Evolutionary conservation across 2,113 vertebrate genomes (phyloP), one percentile per base, ranked within the genome.

Genomic region (Electrona antarctica): DNA sequence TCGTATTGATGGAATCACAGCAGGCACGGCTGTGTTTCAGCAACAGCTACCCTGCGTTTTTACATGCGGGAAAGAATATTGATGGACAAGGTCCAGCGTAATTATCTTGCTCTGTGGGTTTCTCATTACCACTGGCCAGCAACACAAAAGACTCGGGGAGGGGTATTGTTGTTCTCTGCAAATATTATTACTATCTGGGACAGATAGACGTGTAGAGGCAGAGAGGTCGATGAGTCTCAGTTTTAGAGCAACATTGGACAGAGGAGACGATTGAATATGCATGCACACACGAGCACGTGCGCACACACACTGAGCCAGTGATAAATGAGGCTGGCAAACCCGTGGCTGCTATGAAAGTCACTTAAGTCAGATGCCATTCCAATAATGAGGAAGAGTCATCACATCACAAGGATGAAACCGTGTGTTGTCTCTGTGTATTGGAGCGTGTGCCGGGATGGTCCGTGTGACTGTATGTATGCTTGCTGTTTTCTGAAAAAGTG

Each of bases 121-220:
- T 82, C 79, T 79, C 60, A 81, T 83, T 80, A 72, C 70, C 59
- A 74, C 2, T 67, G 64, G 82, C 61, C 67, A 77, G 54, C 80
- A 71, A 83, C 47, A 60, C 71, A 79, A 79, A 74, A 10, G 59
- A 78, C 79, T 60, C 72, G 81, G 84, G 33, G 33, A 58, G 79
- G 61, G 33, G 77, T 78, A 81, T 84, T 86, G 87, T 87, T 86
- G 81, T 86, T 82, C 77, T 78, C n/a, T 54, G 76, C 69, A 83
- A 84, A 85, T 85, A 79, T 75, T 85, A 82, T 84, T 69, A 72
- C 80, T n/a, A n/a, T n/a, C 73, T 64, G 46, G 81, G 67, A 75
- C 12, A 73, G 73, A 85, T 76, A 11, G 60, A 63, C 69, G 64
- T 49, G 73, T 81, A 58, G 60, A 74, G 10, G 8, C 68, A 58